phyloP scores from a whole-genome alignment of 1,140 invertebrate genomes.

The Drosophila yakuba region DNA sequence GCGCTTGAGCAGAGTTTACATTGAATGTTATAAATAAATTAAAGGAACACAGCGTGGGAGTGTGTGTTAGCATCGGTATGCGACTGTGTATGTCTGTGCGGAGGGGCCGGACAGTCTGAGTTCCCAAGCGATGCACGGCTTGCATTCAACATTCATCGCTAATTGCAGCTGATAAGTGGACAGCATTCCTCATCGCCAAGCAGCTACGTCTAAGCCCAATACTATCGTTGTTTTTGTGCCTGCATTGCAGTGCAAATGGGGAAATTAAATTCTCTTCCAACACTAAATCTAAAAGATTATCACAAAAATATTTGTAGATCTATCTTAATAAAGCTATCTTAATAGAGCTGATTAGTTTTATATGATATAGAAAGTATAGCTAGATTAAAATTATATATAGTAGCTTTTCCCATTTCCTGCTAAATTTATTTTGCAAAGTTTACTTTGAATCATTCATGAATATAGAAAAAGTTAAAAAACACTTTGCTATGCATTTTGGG shows the following conservation, averaged over 20 bases:
- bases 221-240: slow-evolving; percentile 4
- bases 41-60: slow-evolving; percentile 38
- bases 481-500: no score
- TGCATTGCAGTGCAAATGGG: slow-evolving; percentile 2
- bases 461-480: no score
- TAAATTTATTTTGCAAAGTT: no score
- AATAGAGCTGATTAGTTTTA: no score
- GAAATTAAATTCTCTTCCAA: no score
- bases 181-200: slow-evolving; percentile 33
- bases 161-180: slow-evolving; percentile 51
- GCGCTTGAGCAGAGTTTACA: slow-evolving; percentile 59
- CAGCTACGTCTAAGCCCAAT: slow-evolving; percentile 19
- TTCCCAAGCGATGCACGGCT: slow-evolving; percentile 34
- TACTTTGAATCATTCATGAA: no score
- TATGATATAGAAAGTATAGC: no score
- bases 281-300: no score
- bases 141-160: slow-evolving; percentile 40
- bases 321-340: no score
- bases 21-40: slow-evolving; percentile 81
- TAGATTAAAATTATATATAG: no score
- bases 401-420: no score
- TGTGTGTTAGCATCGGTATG: neutral
- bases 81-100: neutral
- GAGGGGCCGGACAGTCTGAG: slow-evolving; percentile 43
- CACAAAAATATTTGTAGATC: no score